phyloP scores from a whole-genome alignment of 1,140 invertebrate genomes.

The Drosophila gunungcola region DNA sequence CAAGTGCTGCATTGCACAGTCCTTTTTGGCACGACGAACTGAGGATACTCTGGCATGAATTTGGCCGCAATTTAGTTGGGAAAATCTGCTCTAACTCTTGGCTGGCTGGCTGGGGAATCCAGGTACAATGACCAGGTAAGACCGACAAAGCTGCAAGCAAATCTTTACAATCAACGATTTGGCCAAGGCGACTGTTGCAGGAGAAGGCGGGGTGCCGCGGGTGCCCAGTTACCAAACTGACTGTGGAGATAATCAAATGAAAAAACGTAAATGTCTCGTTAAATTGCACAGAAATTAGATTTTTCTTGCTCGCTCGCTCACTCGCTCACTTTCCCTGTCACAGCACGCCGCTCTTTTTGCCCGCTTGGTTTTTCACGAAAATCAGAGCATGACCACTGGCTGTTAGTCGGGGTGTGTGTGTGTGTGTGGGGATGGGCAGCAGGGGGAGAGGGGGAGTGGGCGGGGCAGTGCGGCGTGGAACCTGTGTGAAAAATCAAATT shows the following conservation, averaged over 20 bases:
- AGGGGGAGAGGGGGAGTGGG: not conserved
- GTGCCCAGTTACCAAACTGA: constrained; percentile 69
- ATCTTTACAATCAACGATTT: constrained; percentile 74
- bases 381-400: constrained; percentile 80
- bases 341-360: not conserved
- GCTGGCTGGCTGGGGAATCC: not conserved
- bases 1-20: constrained; percentile 53
- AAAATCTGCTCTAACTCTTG: not conserved
- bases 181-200: constrained; percentile 12
- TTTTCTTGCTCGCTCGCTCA: constrained; percentile 52
- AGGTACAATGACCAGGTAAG: constrained; percentile 70
- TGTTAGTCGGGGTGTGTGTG: constrained; percentile 21
- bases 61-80: not conserved
- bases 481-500: constrained; percentile 81
- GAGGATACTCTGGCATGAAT: not conserved
- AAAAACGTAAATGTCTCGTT: constrained; percentile 84
- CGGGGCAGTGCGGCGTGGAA: not conserved
- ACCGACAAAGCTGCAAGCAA: constrained; percentile 23
- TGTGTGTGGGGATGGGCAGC: constrained; percentile 9
- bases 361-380: constrained; percentile 46
- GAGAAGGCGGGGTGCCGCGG: not conserved
- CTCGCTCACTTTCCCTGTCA: constrained; percentile 15
- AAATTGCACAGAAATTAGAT: constrained; percentile 84
- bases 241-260: constrained; percentile 83
- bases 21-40: constrained; percentile 4